Percentiles rank a stretch among this genome's conserved stretches.
Conservation (phyloP, 2,888 invertebrate species). For the Phaonia tiefii region DNA sequence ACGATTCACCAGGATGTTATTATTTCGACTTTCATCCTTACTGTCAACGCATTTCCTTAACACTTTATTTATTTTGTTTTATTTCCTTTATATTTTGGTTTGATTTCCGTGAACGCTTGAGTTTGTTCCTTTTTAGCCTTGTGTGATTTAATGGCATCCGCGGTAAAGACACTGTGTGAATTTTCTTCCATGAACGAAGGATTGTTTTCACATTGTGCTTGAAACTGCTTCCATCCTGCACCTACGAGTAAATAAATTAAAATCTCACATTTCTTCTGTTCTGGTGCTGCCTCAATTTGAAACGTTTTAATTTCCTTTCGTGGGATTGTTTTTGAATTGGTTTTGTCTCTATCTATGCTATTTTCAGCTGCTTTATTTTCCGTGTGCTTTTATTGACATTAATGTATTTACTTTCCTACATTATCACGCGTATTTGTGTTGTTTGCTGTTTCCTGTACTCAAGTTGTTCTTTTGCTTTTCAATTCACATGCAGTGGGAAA, state of each 20-base stretch:
- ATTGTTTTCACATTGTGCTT: too few species aligned
- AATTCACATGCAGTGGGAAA: constrained; percentile 23
- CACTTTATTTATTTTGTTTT: constrained; percentile 14
- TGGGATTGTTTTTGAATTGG: too few species aligned
- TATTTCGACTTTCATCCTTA: constrained; percentile 41
- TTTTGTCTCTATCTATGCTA: neutral
- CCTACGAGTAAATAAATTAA: neutral
- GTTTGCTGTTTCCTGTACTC: constrained; percentile 4
- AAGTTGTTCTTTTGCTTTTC: constrained; percentile 8
- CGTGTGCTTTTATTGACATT: constrained; percentile 36
- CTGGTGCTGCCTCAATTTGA: constrained; percentile 10
- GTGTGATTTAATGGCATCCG: neutral
- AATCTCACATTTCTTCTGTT: neutral
- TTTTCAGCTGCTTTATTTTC: neutral
- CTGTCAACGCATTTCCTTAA: constrained; percentile 56
- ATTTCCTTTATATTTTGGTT: neutral
- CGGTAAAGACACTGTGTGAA: too few species aligned
- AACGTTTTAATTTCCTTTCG: constrained; percentile 49
- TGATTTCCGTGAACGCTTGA: constrained; percentile 38
- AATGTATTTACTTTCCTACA: constrained; percentile 58
- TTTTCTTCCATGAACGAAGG: too few species aligned
- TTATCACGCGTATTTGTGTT: neutral
- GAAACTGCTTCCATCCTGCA: too few species aligned
- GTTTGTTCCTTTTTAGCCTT: constrained; percentile 29
- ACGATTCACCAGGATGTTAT: neutral